These are phyloP conservation scores for Toxotes lorentzi DNA, from an alignment of 2,797 vertebrate genomes.

Conservation along the genomic window DNA sequence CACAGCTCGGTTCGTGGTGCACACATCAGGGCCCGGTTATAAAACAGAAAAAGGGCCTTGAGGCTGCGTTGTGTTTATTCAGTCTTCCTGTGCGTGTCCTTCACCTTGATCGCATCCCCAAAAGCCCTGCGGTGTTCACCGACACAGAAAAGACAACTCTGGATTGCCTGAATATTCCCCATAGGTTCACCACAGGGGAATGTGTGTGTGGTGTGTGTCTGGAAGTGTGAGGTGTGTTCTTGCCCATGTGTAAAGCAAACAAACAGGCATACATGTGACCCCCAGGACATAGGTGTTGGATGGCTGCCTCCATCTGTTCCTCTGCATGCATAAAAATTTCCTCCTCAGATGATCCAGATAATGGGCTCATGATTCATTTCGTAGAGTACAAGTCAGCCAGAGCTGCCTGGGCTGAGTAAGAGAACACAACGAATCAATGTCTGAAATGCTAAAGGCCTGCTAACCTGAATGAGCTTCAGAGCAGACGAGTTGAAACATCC, in stretches of 20 bases:
- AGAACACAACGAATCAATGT: background rate
- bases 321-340: slow-evolving; percentile 10
- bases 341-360: background rate
- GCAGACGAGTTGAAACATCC: background rate
- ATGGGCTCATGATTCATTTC: background rate
- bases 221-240: background rate
- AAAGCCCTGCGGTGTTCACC: slow-evolving; percentile 29
- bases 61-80: slow-evolving; percentile 16
- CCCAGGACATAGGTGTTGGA: slow-evolving; percentile 31
- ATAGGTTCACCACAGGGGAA: background rate
- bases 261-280: slow-evolving; percentile 5
- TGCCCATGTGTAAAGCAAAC: background rate
- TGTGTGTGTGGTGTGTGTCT: slow-evolving; percentile 1
- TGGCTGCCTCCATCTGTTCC: slow-evolving; percentile 32
- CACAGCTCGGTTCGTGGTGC: slow-evolving; percentile 12
- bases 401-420: background rate
- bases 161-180: slow-evolving; percentile 25
- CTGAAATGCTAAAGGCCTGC: slow-evolving; percentile 7
- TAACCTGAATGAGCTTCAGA: background rate
- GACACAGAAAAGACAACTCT: slow-evolving; percentile 18
- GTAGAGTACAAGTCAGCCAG: background rate
- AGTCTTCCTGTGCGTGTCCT: slow-evolving; percentile 29
- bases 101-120: slow-evolving; percentile 45
- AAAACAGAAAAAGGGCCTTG: slow-evolving; percentile 19
- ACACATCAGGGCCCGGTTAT: slow-evolving; percentile 19